Percentiles rank a stretch among this genome's conserved stretches.
Conservation (phyloP, 2,888 invertebrate genomes). For the Habrosyne pyritoides region DNA sequence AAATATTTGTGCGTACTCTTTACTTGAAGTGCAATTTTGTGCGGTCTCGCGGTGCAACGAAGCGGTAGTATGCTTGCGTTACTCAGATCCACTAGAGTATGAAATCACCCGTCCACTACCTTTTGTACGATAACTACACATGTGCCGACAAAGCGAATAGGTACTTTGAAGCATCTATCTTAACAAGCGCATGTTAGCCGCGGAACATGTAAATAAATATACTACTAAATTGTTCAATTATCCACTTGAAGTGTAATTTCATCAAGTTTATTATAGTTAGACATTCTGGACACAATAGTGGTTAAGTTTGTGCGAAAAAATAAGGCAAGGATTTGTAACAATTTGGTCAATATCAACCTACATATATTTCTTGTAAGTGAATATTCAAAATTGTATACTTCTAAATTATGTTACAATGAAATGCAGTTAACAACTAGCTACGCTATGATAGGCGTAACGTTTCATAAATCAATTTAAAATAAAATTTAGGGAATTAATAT, state of each 20-base stretch:
- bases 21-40: slow-evolving; percentile 52
- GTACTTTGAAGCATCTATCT: slow-evolving; percentile 29
- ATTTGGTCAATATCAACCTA: not conserved
- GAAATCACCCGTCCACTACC: slow-evolving; percentile 66
- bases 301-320: not conserved
- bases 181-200: slow-evolving; percentile 13
- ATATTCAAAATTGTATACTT: no score
- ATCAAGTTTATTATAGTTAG: slow-evolving; percentile 22
- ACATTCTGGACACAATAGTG: slow-evolving; percentile 3
- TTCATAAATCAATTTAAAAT: no score
- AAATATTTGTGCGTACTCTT: slow-evolving; percentile 7
- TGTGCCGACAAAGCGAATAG: slow-evolving; percentile 62
- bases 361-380: no score
- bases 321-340: not conserved
- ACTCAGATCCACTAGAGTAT: slow-evolving; percentile 64
- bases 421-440: no score
- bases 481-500: no score
- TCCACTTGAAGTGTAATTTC: slow-evolving; percentile 44
- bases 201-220: slow-evolving; percentile 25
- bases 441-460: no score
- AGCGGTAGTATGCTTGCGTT: slow-evolving; percentile 54
- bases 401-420: no score
- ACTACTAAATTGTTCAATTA: slow-evolving; percentile 50
- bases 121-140: slow-evolving; percentile 39
- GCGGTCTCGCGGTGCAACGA: slow-evolving; percentile 64